A percentile compares a stretch with the other conserved stretches of the same genome.
These are phyloP conservation scores for Sclerurus mexicanus DNA, from an alignment of 2,113 vertebrate species.

Conservation along the genomic window DNA sequence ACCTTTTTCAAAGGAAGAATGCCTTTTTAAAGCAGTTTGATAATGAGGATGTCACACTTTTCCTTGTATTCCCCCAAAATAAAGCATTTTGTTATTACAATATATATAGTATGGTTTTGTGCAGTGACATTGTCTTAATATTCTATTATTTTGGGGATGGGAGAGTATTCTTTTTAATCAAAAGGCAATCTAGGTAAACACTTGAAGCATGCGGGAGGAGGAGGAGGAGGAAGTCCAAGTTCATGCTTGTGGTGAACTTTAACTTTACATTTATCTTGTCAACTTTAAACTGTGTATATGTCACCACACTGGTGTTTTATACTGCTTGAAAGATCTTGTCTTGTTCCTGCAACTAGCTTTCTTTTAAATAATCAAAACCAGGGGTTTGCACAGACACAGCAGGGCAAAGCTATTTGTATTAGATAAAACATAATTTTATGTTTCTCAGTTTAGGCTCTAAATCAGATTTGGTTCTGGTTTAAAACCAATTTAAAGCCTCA, in stretches of 20 bases:
- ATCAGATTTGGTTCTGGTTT: neutral
- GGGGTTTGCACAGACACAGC: neutral
- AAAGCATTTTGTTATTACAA: constrained; percentile 53
- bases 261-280: no score
- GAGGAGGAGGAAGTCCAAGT: neutral
- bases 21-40: constrained; percentile 14
- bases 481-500: neutral
- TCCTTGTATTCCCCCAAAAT: constrained; percentile 41
- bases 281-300: neutral
- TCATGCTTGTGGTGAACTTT: neutral
- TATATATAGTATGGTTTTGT: neutral
- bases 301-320: neutral
- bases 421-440: neutral
- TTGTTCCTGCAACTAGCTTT: neutral
- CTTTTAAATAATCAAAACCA: neutral
- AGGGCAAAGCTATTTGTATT: neutral
- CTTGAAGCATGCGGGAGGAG: accelerated
- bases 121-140: neutral
- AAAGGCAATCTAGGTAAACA: neutral
- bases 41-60: constrained; percentile 22
- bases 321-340: neutral
- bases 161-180: neutral
- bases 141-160: neutral
- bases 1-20: neutral
- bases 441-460: neutral